Conservation (phyloP, 2,113 vertebrate genomes). For the Gadus macrocephalus region DNA sequence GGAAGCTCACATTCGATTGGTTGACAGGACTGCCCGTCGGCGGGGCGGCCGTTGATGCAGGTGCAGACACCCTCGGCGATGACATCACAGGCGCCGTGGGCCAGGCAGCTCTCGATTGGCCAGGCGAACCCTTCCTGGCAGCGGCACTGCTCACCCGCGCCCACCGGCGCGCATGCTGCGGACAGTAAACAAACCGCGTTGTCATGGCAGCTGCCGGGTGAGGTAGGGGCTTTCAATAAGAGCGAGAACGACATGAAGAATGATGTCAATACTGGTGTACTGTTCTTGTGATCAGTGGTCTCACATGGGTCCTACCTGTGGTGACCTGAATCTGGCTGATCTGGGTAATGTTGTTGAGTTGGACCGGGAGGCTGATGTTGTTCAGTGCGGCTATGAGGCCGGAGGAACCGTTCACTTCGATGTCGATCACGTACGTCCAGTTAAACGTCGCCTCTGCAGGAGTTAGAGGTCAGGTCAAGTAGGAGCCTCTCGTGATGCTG, state of each 20-base stretch:
- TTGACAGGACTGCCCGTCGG: constrained; percentile 51
- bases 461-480: background rate
- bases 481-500: too few relatives aligned
- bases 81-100: constrained; percentile 48
- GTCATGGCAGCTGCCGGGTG: too few relatives aligned
- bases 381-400: constrained; percentile 20
- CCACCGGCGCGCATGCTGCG: constrained; percentile 50
- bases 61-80: constrained; percentile 34
- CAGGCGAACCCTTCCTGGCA: constrained; percentile 61
- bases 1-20: constrained; percentile 23
- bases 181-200: background rate
- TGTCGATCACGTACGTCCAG: constrained; percentile 39
- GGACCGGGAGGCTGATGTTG: constrained; percentile 29
- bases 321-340: constrained; percentile 36
- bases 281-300: too few relatives aligned
- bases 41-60: constrained; percentile 57
- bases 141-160: constrained; percentile 47
- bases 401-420: constrained; percentile 40
- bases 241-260: too few relatives aligned
- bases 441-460: constrained; percentile 14
- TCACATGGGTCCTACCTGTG: constrained; percentile 41
- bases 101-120: constrained; percentile 39
- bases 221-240: too few relatives aligned
- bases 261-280: too few relatives aligned
- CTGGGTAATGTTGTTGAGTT: constrained; percentile 30